Base-by-base conservation (phyloP, 2,113 vertebrate genomes). In the Condylura cristata region DNA sequence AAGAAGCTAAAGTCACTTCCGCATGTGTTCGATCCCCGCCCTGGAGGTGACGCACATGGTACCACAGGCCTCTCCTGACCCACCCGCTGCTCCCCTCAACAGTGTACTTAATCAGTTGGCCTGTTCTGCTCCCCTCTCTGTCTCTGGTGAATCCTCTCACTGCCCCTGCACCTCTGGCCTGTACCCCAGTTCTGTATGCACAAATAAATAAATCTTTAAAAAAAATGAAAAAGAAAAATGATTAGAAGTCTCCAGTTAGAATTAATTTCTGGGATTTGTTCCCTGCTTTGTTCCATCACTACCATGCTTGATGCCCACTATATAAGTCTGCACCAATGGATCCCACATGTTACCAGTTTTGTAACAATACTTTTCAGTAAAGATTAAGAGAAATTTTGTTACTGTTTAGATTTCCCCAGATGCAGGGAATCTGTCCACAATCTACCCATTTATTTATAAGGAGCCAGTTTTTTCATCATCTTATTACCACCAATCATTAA, bases 391-490 rank as follows among this genome's bases (percentile, higher is more conserved):
- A 22, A 78, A 93, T 89, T 20, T 44, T 82, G 91, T 75, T 18
- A 56, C 24, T 71, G 3, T 48, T 75, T 86, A 74, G 12, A 46
- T 81, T 87, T 66, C 48, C 76, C 39, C 65, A 28, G 75, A 11
- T 82, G 3, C 12, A 81, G 12, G 17, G 6, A 34, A 14, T 66
- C 30, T 80, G 14, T 48, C 32, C 3, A 28, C 37, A 22, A 12
- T 85, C n/a, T 78, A 32, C 80, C 32, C 30, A 65, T 28, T 11
- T 87, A 11, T n/a, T 53, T 53, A 58, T 10, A 6, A 95, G 80
- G n/a, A 91, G 88, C 58, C 70, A 75, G 14, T 74, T 87, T 68
- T 9, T 88, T 63, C n/a, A 46, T 86, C 44, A 56, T 84, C 71
- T 87, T 60, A 28, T 65, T 26, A 68, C 48, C 44, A 65, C 17